Conservation (phyloP, 1,140 invertebrate genomes). For the Amphibalanus amphitrite region DNA sequence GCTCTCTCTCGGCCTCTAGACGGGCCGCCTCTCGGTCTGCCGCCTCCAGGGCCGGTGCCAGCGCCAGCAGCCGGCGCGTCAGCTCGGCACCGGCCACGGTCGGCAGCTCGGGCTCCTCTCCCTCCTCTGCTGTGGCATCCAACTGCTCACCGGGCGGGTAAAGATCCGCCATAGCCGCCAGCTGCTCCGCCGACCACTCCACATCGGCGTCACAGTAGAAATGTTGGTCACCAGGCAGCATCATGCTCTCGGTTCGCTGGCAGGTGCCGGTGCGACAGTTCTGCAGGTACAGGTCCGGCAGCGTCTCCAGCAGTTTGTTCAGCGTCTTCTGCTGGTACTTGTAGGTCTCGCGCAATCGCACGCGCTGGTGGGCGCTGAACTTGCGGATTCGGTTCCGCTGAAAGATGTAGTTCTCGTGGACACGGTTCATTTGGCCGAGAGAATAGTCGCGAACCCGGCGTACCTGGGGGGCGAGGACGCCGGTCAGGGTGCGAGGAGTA, state of each 20-base stretch:
- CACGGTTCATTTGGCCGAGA: constrained; percentile 71
- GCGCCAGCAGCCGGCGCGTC: too few species aligned
- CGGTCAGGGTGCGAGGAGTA: too few species aligned
- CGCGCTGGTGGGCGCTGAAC: constrained; percentile 77
- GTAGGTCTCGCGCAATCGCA: constrained; percentile 73
- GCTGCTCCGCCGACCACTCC: constrained; percentile 27
- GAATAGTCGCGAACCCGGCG: constrained; percentile 70
- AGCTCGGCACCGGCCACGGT: too few species aligned
- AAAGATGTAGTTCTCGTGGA: constrained; percentile 85
- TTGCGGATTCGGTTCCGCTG: constrained; percentile 84
- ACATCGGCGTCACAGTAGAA: constrained; percentile 39
- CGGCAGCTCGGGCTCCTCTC: too few species aligned
- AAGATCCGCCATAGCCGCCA: too few species aligned
- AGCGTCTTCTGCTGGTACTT: constrained; percentile 88
- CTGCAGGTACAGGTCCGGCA: constrained; percentile 82
- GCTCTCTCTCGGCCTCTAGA: too few species aligned
- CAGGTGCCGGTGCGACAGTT: constrained; percentile 76
- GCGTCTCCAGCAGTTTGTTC: constrained; percentile 81
- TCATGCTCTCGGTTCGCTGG: constrained; percentile 50
- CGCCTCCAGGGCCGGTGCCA: too few species aligned
- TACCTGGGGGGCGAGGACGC: constrained; percentile 23
- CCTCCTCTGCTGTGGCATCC: too few species aligned
- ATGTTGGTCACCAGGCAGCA: constrained; percentile 22
- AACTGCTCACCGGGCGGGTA: too few species aligned
- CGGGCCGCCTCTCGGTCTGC: too few species aligned